These are phyloP conservation scores for Ochropleura leucogaster DNA, from an alignment of 2,888 invertebrate genomes.

Conservation along the genomic window DNA sequence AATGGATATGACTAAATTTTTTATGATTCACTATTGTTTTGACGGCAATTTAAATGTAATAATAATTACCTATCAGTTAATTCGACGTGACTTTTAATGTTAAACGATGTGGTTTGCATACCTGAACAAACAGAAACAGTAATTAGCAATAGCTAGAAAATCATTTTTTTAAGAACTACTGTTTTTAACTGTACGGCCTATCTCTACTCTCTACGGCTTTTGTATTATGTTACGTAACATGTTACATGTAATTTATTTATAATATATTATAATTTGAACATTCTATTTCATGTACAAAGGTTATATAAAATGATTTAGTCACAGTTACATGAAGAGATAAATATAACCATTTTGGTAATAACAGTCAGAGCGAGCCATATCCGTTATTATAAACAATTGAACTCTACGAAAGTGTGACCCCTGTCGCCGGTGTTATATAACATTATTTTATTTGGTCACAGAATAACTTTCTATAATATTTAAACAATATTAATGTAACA, in stretches of 20 bases:
- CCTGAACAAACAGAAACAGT: constrained; percentile 6
- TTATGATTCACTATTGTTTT: constrained; percentile 55
- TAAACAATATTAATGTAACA: constrained; percentile 54
- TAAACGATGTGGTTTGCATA: constrained; percentile 16
- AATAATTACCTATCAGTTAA: neutral
- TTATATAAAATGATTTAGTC: constrained; percentile 57
- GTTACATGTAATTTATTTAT: constrained; percentile 27
- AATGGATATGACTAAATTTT: constrained; percentile 52
- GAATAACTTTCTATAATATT: constrained; percentile 76
- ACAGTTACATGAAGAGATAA: constrained; percentile 60
- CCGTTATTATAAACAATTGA: constrained; percentile 76
- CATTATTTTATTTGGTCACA: constrained; percentile 63
- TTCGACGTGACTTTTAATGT: neutral
- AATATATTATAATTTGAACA: constrained; percentile 23
- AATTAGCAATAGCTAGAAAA: neutral
- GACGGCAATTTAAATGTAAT: constrained; percentile 15
- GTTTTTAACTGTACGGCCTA: constrained; percentile 5
- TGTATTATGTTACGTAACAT: constrained; percentile 36
- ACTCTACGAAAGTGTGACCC: constrained; percentile 75
- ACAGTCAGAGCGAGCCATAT: constrained; percentile 65
- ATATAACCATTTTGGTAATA: constrained; percentile 68
- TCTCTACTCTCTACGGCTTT: neutral
- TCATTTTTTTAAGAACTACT: neutral
- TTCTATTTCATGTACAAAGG: constrained; percentile 35
- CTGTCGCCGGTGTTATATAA: constrained; percentile 73